These are phyloP conservation scores for Eupsilia transversa DNA, from an alignment of 2,888 invertebrate genomes.

Conservation along the genomic window DNA sequence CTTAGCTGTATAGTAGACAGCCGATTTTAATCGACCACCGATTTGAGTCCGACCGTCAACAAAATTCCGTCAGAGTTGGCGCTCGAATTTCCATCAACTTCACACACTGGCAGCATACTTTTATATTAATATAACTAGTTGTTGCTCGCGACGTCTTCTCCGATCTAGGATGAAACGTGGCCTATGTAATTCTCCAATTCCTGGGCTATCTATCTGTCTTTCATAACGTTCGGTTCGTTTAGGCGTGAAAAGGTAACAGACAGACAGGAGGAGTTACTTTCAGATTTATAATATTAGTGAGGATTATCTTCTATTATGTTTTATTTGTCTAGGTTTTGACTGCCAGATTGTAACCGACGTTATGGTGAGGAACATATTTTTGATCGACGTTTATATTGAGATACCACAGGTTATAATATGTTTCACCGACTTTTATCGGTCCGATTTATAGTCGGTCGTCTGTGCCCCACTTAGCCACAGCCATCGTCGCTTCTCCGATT, in stretches of 20 bases:
- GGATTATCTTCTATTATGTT: not conserved
- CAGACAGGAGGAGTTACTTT: not conserved
- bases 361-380: not conserved
- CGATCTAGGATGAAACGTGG: too few relatives aligned
- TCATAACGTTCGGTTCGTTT: not conserved
- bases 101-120: not conserved
- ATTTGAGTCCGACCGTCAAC: conserved; percentile 25
- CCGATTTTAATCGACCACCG: conserved; percentile 34
- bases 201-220: not conserved
- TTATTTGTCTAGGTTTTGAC: not conserved
- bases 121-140: not conserved
- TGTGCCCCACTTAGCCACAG: conserved; percentile 39
- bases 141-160: not conserved
- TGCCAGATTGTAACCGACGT: not conserved
- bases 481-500: conserved; percentile 61
- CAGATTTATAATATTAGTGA: not conserved
- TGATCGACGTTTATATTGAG: not conserved
- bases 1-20: conserved; percentile 19
- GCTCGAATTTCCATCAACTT: not conserved
- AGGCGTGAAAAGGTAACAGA: not conserved
- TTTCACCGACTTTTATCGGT: not conserved
- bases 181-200: not conserved
- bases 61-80: not conserved
- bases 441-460: conserved; percentile 16
- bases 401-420: not conserved